These are phyloP conservation scores for Nasonovia ribisnigri DNA, from an alignment of 2,888 invertebrate species.

Conservation along the genomic window DNA sequence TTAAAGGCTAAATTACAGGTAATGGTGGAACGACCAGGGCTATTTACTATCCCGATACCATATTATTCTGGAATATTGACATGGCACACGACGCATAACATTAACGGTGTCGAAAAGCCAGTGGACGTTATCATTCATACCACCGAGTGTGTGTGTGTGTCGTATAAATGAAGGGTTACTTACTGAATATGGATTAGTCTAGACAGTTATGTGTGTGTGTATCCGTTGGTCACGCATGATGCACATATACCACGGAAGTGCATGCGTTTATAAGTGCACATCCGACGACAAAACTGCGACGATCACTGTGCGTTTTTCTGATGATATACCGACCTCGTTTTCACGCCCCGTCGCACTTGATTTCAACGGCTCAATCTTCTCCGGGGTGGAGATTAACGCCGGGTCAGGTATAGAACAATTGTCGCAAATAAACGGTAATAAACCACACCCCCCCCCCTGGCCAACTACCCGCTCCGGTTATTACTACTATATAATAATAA, in stretches of 20 bases:
- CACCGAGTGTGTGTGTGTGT: neutral
- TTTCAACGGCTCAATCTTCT: neutral
- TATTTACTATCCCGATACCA: neutral
- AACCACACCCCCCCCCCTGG: neutral
- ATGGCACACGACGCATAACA: neutral
- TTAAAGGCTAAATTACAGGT: too few species aligned
- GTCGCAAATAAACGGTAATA: neutral
- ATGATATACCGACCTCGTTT: neutral
- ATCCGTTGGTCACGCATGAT: neutral
- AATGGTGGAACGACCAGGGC: too few species aligned
- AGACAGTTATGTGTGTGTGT: constrained; percentile 25
- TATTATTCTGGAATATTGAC: neutral
- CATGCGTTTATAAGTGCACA: neutral
- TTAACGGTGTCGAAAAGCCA: neutral
- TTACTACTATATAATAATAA: neutral
- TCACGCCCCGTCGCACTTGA: neutral
- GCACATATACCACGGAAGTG: too few species aligned
- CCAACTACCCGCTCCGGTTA: neutral
- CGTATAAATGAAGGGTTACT: neutral
- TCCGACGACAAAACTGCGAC: neutral
- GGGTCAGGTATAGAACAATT: neutral
- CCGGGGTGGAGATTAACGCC: neutral
- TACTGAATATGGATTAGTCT: constrained; percentile 46
- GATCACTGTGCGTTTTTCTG: neutral
- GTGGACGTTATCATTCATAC: neutral